phyloP scores from a whole-genome alignment of 1,140 invertebrate species.

The Atta colombica region DNA sequence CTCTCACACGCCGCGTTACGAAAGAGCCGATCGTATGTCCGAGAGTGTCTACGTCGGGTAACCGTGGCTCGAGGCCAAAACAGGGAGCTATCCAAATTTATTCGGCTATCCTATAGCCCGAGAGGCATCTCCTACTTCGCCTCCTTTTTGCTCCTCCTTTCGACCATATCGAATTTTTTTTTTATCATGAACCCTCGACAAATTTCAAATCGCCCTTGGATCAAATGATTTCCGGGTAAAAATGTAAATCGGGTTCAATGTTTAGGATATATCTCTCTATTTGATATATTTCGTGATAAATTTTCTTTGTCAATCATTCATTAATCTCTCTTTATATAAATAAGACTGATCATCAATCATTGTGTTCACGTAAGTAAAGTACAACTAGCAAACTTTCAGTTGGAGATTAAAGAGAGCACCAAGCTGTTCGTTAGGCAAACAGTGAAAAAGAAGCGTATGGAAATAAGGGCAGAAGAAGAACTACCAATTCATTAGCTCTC shows the following conservation, averaged over 20 bases:
- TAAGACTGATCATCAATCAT: conserved; percentile 1
- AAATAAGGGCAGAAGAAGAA: conserved; percentile 23
- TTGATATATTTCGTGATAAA: background rate
- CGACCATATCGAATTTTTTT: conserved; percentile 66
- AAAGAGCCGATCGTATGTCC: conserved; percentile 73
- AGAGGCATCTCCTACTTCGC: conserved; percentile 69
- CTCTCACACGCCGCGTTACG: conserved; percentile 71
- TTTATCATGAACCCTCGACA: conserved; percentile 63
- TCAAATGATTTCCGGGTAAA: conserved; percentile 81
- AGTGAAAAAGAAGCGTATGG: background rate
- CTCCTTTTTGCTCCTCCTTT: conserved; percentile 69
- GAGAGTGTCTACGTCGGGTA: conserved; percentile 76
- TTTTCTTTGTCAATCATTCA: background rate
- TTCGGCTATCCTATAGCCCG: conserved; percentile 80
- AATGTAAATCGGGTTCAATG: background rate
- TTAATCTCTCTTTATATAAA: background rate
- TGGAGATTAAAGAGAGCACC: conserved; percentile 3
- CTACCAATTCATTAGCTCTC: conserved; percentile 86
- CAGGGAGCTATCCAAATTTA: conserved; percentile 86
- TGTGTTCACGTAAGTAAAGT: background rate
- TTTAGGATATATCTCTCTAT: background rate
- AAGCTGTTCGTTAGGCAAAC: conserved; percentile 18
- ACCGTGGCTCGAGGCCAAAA: conserved; percentile 83
- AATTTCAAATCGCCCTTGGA: conserved; percentile 70
- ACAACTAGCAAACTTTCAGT: background rate